Conservation (phyloP, 2,797 vertebrate species). For the Oreochromis mossambicus region DNA sequence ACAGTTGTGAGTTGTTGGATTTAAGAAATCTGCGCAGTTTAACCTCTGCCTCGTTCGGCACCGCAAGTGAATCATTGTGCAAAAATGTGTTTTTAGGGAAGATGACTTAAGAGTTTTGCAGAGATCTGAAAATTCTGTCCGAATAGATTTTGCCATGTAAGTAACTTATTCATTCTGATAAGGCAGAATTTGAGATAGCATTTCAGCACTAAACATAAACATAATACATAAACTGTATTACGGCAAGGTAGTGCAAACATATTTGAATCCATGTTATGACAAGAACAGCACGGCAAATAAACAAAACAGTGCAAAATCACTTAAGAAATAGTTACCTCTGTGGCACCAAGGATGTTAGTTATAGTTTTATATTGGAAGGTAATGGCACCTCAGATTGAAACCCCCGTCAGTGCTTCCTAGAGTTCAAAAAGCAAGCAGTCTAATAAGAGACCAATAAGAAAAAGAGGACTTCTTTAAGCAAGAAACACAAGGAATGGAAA, state of each 20-base stretch:
- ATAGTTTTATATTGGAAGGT: background rate
- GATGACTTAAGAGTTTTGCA: background rate
- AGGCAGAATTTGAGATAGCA: background rate
- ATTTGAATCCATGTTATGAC: background rate
- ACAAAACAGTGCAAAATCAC: background rate
- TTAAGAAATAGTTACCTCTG: background rate
- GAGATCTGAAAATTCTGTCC: background rate
- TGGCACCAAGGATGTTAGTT: background rate
- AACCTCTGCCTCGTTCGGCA: background rate
- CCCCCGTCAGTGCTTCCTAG: background rate
- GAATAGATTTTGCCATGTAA: background rate
- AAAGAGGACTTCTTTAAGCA: background rate
- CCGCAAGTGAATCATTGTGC: background rate
- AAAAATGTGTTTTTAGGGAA: background rate
- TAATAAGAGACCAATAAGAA: background rate
- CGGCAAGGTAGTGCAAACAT: background rate
- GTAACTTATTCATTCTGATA: background rate
- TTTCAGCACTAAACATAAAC: background rate
- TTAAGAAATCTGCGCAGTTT: background rate
- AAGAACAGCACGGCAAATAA: background rate
- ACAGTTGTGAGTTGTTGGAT: background rate
- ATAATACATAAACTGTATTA: background rate
- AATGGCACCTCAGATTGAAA: background rate
- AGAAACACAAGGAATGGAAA: background rate
- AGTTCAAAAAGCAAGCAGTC: background rate